Conservation (phyloP, 2,888 invertebrate genomes). For the Pyralis farinalis region DNA sequence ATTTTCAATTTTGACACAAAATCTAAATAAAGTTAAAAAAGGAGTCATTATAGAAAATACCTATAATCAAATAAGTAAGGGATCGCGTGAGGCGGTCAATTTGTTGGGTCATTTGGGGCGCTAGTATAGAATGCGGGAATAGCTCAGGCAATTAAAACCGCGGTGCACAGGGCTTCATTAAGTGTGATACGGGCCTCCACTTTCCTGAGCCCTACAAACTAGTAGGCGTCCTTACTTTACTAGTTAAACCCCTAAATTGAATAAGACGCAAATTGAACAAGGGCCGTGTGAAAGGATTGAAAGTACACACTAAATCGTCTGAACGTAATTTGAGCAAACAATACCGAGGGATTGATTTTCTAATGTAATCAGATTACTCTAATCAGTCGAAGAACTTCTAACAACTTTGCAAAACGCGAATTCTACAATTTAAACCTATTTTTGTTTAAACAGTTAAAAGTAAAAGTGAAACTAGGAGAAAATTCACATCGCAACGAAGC, state of each 20-base stretch:
- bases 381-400: background rate
- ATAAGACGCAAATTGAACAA: conserved; percentile 14
- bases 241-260: background rate
- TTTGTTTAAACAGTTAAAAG: too few relatives aligned
- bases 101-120: conserved; percentile 70
- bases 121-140: conserved; percentile 60
- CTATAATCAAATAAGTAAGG: conserved; percentile 38
- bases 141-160: conserved; percentile 66
- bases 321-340: background rate
- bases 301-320: background rate
- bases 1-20: background rate
- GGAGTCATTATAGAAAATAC: conserved; percentile 31
- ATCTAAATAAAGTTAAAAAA: conserved; percentile 17
- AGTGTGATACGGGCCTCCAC: conserved; percentile 33
- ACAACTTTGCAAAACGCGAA: background rate
- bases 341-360: background rate
- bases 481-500: conserved; percentile 32
- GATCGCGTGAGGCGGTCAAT: conserved; percentile 74
- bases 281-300: conserved; percentile 6
- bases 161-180: conserved; percentile 65
- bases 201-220: conserved; percentile 2
- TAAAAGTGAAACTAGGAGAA: conserved; percentile 3
- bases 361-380: too few relatives aligned
- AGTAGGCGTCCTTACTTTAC: conserved; percentile 1
- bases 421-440: background rate